Evolutionary conservation across 2,113 vertebrate genomes (phyloP), one percentile per base, ranked within the genome.

Genomic region (Zosterops lateralis): DNA sequence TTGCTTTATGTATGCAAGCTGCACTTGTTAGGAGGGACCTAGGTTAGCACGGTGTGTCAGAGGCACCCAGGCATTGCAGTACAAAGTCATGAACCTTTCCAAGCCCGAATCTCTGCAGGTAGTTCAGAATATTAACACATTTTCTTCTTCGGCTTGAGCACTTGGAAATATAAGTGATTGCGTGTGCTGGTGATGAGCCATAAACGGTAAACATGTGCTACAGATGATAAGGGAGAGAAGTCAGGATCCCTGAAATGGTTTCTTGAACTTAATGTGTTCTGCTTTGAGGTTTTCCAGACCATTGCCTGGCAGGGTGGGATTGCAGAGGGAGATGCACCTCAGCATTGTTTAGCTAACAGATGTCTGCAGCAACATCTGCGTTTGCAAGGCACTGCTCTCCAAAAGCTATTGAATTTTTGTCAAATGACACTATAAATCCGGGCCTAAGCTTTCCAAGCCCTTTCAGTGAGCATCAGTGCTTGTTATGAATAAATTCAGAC

Each of bases 171-270:
- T 44, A 75, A 96, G 83, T 26, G 83, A 94, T 87, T 94, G 94
- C 3, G 8, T 70, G 92, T 94, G 92, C 70, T 87, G 73, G 74
- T 96, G 92, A 94, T 91, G 89, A 95, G 80, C 90, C 80, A 85
- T 86, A 86, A 92, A 88, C 34, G 4, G 84, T 95, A 90, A 97
- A 88, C 71, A 47, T 95, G 94, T 97, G 93, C 88, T 89, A 44
- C 36, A 87, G 90, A 89, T 81, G 95, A 96, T 93, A 94, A 95
- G 94, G 61, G 88, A 93, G 57, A 93, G 32, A 42, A 96, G 70
- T 86, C 53, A 24, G 90, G 80, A 70, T 90, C 50, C 76, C 83
- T 92, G 92, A 90, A 92, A 93, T 60, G 64, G 54, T 85, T 94
- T 93, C 84, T 94, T 83, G 62, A 86, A 67, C 77, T 89, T 87